A percentile compares a stretch with the other conserved stretches of the same genome.
These are phyloP conservation scores for Yponomeuta plumbellus DNA, from an alignment of 2,888 invertebrate genomes.

Conservation along the genomic window DNA sequence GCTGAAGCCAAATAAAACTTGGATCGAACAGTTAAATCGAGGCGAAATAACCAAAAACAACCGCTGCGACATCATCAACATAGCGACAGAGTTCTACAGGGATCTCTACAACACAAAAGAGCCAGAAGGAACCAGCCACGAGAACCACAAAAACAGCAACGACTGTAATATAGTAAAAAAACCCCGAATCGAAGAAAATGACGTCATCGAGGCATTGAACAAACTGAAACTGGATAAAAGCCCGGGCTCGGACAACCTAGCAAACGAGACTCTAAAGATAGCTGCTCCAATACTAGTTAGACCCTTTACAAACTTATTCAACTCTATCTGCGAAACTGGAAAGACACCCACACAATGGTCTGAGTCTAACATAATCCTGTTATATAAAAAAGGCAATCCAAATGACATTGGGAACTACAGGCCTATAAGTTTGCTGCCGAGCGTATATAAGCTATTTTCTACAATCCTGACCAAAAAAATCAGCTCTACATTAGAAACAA, in stretches of 20 bases:
- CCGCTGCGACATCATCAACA: slow-evolving; percentile 19
- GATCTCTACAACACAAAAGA: slow-evolving; percentile 18
- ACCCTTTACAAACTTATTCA: slow-evolving; percentile 7
- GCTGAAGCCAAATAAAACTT: slow-evolving; percentile 20
- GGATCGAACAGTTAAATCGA: slow-evolving; percentile 13
- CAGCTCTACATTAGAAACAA: background rate
- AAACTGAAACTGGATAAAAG: slow-evolving; percentile 16
- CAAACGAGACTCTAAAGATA: slow-evolving; percentile 13
- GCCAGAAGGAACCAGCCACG: background rate
- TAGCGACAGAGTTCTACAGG: slow-evolving; percentile 21
- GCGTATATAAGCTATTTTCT: slow-evolving; percentile 20
- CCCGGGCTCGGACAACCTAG: slow-evolving; percentile 14
- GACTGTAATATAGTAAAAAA: slow-evolving; percentile 13
- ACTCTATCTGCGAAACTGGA: background rate
- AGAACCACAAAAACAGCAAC: background rate
- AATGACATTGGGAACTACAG: slow-evolving; percentile 20
- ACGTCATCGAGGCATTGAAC: background rate
- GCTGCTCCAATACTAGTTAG: background rate
- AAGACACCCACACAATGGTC: slow-evolving; percentile 3
- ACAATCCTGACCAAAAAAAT: slow-evolving; percentile 17
- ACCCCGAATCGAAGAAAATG: background rate
- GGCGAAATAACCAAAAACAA: slow-evolving; percentile 16
- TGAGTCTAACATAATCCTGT: slow-evolving; percentile 14
- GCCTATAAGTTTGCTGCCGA: slow-evolving; percentile 17
- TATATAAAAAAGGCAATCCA: slow-evolving; percentile 21